phyloP scores from a whole-genome alignment of 2,888 invertebrate species.

The Acleris holmiana region DNA sequence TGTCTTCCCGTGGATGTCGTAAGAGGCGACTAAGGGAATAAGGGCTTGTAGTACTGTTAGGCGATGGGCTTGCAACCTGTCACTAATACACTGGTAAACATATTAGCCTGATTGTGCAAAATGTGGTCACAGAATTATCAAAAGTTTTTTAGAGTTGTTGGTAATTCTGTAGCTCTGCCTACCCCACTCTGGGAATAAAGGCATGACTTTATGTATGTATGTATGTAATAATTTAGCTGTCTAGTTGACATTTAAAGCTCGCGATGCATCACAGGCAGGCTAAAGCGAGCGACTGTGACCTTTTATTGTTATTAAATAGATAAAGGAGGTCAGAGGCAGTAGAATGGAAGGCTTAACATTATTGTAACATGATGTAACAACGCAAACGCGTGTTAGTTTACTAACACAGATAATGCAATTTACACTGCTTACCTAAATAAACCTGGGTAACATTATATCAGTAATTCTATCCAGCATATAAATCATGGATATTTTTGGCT shows the following conservation, averaged over 20 bases:
- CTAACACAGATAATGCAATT: not conserved
- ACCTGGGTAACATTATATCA: slow-evolving; percentile 4
- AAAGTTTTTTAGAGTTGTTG: too few relatives aligned
- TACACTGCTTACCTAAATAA: not conserved
- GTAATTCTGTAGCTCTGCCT: too few relatives aligned
- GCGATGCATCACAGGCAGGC: slow-evolving; percentile 1
- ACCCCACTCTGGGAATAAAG: too few relatives aligned
- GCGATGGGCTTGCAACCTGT: too few relatives aligned
- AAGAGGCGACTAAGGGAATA: too few relatives aligned
- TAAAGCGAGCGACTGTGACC: slow-evolving; percentile 15
- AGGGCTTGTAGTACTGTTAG: too few relatives aligned
- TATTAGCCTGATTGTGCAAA: too few relatives aligned
- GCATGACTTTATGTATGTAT: too few relatives aligned
- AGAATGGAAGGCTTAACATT: slow-evolving; percentile 23
- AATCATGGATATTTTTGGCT: slow-evolving; percentile 33
- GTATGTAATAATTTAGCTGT: not conserved
- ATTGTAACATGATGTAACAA: slow-evolving; percentile 9
- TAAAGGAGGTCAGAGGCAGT: slow-evolving; percentile 32
- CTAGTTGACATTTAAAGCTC: slow-evolving; percentile 25
- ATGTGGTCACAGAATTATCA: too few relatives aligned
- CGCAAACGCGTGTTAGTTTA: too few relatives aligned
- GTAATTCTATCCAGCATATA: slow-evolving; percentile 22
- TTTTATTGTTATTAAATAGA: slow-evolving; percentile 30
- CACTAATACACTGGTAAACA: too few relatives aligned
- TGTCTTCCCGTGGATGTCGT: too few relatives aligned